Evolutionary conservation across 2,797 vertebrate species (phyloP).

Genomic region (Microcaecilia unicolor): DNA sequence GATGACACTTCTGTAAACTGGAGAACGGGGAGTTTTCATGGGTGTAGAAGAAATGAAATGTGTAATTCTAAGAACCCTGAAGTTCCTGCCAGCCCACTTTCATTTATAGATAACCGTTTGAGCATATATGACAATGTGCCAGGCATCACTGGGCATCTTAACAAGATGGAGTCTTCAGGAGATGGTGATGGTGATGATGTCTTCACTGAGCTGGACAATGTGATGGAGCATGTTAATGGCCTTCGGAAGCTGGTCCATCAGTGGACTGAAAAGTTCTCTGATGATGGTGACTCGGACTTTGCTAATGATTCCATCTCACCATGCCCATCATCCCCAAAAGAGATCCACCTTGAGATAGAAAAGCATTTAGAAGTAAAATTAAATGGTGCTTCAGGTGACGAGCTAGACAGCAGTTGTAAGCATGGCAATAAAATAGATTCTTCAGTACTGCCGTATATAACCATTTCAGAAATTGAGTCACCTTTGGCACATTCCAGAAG

Average conservation of each 20-base stretch:
- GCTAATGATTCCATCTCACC: slow-evolving; percentile 47
- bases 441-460: slow-evolving; percentile 24
- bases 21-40: slow-evolving; percentile 78
- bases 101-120: slow-evolving; percentile 38
- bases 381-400: neutral
- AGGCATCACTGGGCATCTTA: slow-evolving; percentile 8
- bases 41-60: slow-evolving; percentile 42
- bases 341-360: slow-evolving; percentile 57
- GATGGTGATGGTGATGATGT: slow-evolving; percentile 53
- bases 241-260: slow-evolving; percentile 67
- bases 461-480: slow-evolving; percentile 14
- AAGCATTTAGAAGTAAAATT: slow-evolving; percentile 25
- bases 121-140: slow-evolving; percentile 82
- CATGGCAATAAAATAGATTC: slow-evolving; percentile 15
- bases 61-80: slow-evolving; percentile 22
- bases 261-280: slow-evolving; percentile 69
- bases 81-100: slow-evolving; percentile 5
- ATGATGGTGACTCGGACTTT: slow-evolving; percentile 55
- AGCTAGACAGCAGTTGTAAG: slow-evolving; percentile 14
- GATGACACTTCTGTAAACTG: slow-evolving; percentile 64
- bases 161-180: slow-evolving; percentile 9
- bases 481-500: slow-evolving; percentile 12
- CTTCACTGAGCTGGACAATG: slow-evolving; percentile 68
- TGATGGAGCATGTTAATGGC: slow-evolving; percentile 68
- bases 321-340: slow-evolving; percentile 51